Evolutionary conservation across 2,113 vertebrate species (phyloP).

Genomic region (Carassius auratus): DNA sequence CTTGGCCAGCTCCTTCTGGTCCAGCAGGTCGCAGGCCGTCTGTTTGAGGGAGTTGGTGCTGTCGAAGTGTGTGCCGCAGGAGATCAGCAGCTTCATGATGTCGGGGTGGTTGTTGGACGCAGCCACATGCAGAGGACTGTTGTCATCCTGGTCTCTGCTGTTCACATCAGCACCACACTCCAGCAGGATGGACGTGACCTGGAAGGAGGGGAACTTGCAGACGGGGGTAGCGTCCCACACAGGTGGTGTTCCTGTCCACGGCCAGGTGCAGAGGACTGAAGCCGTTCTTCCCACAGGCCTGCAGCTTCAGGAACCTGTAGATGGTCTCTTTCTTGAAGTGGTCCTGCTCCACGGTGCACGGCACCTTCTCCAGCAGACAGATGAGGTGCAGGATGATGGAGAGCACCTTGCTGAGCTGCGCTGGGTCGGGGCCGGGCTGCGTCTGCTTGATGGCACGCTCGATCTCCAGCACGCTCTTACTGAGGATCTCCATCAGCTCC

Average conservation of each 20-base stretch:
- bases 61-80: conserved; percentile 95
- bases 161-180: conserved; percentile 96
- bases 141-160: conserved; percentile 90
- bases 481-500: conserved; percentile 95
- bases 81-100: conserved; percentile 98
- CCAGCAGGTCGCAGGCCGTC: conserved; percentile 93
- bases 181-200: conserved; percentile 90
- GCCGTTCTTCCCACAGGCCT: conserved; percentile 93
- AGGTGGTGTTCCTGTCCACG: conserved; percentile 94
- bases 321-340: conserved; percentile 98
- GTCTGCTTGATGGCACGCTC: conserved; percentile 88
- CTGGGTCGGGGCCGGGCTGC: conserved; percentile 82
- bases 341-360: conserved; percentile 92
- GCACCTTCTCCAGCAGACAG: conserved; percentile 95
- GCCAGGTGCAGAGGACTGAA: conserved; percentile 96
- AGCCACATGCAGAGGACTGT: conserved; percentile 93
- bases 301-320: conserved; percentile 94
- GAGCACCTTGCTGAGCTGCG: conserved; percentile 94
- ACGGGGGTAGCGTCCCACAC: conserved; percentile 97
- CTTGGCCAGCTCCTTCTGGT: conserved; percentile 94
- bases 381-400: conserved; percentile 98
- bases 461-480: conserved; percentile 96
- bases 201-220: conserved; percentile 96
- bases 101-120: conserved; percentile 96
- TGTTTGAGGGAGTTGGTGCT: conserved; percentile 91